Conservation (phyloP, 2,113 vertebrate genomes). For the Gyps fulvus region DNA sequence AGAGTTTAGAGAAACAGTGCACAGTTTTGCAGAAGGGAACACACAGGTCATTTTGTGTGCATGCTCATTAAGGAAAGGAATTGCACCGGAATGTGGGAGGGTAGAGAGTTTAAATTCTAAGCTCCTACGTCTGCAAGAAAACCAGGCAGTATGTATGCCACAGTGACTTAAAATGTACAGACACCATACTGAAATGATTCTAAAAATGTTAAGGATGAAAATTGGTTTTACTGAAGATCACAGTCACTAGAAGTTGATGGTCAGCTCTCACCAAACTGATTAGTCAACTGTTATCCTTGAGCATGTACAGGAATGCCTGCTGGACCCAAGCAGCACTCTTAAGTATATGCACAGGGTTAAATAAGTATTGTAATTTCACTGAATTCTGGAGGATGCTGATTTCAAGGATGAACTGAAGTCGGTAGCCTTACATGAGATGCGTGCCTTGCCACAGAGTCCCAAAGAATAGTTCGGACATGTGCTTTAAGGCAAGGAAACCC, state of each 20-base stretch:
- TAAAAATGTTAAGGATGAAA: not conserved
- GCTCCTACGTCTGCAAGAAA: not conserved
- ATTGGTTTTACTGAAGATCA: not conserved
- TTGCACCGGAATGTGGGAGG: constrained; percentile 36
- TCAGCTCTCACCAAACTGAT: not conserved
- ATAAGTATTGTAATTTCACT: not conserved
- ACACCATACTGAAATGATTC: not conserved
- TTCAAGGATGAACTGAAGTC: not conserved
- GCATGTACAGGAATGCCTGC: not conserved
- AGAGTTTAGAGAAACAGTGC: not conserved
- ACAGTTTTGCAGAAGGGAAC: not conserved
- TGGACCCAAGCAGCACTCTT: not conserved
- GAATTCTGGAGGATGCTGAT: not conserved
- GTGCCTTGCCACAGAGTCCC: rapidly evolving
- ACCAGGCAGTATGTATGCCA: not conserved
- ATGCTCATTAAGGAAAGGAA: constrained; percentile 35
- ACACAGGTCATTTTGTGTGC: constrained; percentile 25
- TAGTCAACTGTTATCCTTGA: not conserved
- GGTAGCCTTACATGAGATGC: not conserved
- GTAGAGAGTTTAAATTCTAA: not conserved
- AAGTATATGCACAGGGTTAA: not conserved
- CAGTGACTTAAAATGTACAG: not conserved
- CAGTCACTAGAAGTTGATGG: not conserved
- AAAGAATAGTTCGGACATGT: rapidly evolving
- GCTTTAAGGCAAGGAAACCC: not conserved